phyloP scores from a whole-genome alignment of 2,113 vertebrate genomes.

The Microcebus tavaratra region DNA sequence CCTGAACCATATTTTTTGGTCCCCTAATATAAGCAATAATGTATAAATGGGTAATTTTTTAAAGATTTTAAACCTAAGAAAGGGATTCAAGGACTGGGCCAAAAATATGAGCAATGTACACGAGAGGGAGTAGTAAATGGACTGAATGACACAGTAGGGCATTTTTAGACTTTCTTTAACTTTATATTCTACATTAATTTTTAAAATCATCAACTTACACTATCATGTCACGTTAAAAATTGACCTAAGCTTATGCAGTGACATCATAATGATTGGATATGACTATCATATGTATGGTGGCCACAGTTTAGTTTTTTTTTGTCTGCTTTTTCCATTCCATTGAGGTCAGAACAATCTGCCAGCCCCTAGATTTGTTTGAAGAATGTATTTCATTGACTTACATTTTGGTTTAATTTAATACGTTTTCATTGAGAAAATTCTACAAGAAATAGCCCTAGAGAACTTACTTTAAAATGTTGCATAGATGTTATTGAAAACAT shows the following conservation, averaged over 20 bases:
- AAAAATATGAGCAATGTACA: background rate
- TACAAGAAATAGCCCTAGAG: background rate
- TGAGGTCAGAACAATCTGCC: background rate
- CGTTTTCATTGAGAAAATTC: background rate
- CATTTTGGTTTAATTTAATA: background rate
- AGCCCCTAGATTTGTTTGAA: background rate
- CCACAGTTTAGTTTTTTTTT: background rate
- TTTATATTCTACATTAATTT: background rate
- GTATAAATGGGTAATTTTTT: background rate
- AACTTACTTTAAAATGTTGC: background rate
- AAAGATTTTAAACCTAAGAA: background rate
- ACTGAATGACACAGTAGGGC: background rate
- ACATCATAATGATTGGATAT: background rate
- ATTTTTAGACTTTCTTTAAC: background rate
- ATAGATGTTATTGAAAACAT: background rate
- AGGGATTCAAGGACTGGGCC: background rate
- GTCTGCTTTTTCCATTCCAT: background rate
- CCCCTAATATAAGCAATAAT: background rate
- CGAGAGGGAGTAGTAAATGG: too few relatives aligned
- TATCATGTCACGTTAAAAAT: background rate
- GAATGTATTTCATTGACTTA: background rate
- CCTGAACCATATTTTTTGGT: background rate
- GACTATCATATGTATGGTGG: background rate
- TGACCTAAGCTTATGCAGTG: background rate
- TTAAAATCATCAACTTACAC: background rate